Evolutionary conservation across 2,888 invertebrate genomes (phyloP), one percentile per base, ranked within the genome.

Genomic region (Mellilla xanthometata): DNA sequence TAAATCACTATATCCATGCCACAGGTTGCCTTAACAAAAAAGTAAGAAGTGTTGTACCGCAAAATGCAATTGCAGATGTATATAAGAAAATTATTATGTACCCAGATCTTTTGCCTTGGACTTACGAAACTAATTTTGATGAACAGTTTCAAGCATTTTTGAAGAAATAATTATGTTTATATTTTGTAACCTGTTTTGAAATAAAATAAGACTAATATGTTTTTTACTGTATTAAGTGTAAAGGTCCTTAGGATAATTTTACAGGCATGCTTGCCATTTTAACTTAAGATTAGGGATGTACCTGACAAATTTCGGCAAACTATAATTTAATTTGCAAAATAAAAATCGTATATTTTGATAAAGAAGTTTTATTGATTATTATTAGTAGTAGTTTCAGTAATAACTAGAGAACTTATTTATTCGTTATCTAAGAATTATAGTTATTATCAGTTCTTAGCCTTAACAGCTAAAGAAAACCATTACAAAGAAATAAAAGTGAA

Each of bases 21-120:
- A 76, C 78, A 23, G 89, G 88, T 1, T 90, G 90, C 54, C 65
- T 88, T 0, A 90, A 90, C 60, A 82, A 72, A 52, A 89, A 89
- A 75, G 88, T 90, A 0, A 71, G 90, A 48, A 84, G 88, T 71
- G 86, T 90, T 8, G 56, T 90, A 29, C 86, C 90, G 2, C 68
- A 76, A 46, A 76, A 81, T 60, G 68, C 73, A 3, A 73, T 79
- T 63, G 62, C 68, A 10, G 72, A 77, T 60, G 64, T 88, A 24
- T 59, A 83, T 28, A 62, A 42, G 24, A 73, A 75, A 44, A 76
- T 90, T 9, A 68, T 72, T 12, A 76, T 83, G 76, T 87, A 87
- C 48, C 89, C 89, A n/a, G 83, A 87, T 44, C 70, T 90, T 46
- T 61, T 82, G 62, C 88, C 90, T 1, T 90, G 87, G 85, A 89